phyloP scores from a whole-genome alignment of 2,113 vertebrate genomes.

The Ptilonorhynchus violaceus region DNA sequence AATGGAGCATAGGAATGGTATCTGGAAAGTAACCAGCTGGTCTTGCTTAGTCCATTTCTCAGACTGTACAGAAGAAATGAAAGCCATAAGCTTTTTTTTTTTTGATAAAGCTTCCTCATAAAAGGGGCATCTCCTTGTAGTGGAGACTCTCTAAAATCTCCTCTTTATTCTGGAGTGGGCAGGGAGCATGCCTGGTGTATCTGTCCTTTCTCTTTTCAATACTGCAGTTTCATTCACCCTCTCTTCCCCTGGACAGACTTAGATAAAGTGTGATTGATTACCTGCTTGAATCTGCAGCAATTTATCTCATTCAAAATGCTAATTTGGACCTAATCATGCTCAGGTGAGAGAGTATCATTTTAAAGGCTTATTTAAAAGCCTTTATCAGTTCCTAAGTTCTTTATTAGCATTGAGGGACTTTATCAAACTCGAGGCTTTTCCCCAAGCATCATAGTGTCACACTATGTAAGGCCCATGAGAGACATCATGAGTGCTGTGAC shows the following conservation, averaged over 20 bases:
- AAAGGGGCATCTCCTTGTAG: background rate
- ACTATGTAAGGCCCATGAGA: background rate
- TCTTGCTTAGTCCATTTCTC: background rate
- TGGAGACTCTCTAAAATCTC: background rate
- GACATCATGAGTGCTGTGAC: background rate
- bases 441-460: background rate
- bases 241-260: background rate
- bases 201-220: background rate
- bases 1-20: background rate
- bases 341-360: background rate
- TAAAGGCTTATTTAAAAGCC: background rate
- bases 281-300: background rate
- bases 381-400: background rate
- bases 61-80: background rate
- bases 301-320: conserved; percentile 31
- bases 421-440: background rate
- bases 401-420: background rate
- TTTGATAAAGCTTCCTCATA: background rate
- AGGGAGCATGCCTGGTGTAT: background rate
- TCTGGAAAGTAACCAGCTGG: background rate
- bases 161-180: background rate
- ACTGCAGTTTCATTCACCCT: background rate
- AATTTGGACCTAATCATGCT: background rate
- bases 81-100: background rate
- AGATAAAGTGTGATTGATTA: conserved; percentile 46